These are phyloP conservation scores for Drosophila sproati DNA, from an alignment of 1,140 invertebrate species.

Conservation along the genomic window DNA sequence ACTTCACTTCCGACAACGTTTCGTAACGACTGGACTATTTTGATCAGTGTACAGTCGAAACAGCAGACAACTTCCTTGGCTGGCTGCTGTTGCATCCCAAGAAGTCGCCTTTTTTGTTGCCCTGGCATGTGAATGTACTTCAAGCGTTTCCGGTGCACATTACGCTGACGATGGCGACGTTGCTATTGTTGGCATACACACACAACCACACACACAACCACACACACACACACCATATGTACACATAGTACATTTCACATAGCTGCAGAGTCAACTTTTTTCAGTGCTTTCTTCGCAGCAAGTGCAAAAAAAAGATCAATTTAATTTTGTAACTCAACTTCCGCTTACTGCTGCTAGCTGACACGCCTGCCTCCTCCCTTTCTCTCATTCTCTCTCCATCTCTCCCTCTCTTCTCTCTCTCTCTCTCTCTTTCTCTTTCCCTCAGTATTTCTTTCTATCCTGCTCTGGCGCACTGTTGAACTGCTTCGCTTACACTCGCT, in stretches of 20 bases:
- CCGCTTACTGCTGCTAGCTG: constrained; percentile 62
- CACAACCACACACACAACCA: constrained; percentile 20
- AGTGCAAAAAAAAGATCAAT: constrained; percentile 62
- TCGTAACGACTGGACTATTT: not conserved
- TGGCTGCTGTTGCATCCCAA: constrained; percentile 58
- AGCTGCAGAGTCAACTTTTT: constrained; percentile 63
- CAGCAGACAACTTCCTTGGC: constrained; percentile 65
- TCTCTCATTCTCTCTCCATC: not conserved
- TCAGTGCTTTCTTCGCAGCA: constrained; percentile 40
- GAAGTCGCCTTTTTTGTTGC: constrained; percentile 52
- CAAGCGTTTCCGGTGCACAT: constrained; percentile 81
- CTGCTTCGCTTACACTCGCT: constrained; percentile 56
- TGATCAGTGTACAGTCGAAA: constrained; percentile 6
- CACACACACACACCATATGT: not conserved
- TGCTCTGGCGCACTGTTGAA: constrained; percentile 49
- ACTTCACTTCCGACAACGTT: no score
- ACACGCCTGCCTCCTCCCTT: constrained; percentile 24
- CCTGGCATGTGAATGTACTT: constrained; percentile 79
- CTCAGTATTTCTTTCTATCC: not conserved
- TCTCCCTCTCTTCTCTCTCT: not conserved
- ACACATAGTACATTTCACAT: not conserved
- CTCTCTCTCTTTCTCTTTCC: not conserved
- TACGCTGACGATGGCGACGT: constrained; percentile 68
- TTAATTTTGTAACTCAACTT: constrained; percentile 83
- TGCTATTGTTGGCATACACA: constrained; percentile 69